Conservation (phyloP, 2,888 invertebrate genomes). For the Smittia aterrima region DNA sequence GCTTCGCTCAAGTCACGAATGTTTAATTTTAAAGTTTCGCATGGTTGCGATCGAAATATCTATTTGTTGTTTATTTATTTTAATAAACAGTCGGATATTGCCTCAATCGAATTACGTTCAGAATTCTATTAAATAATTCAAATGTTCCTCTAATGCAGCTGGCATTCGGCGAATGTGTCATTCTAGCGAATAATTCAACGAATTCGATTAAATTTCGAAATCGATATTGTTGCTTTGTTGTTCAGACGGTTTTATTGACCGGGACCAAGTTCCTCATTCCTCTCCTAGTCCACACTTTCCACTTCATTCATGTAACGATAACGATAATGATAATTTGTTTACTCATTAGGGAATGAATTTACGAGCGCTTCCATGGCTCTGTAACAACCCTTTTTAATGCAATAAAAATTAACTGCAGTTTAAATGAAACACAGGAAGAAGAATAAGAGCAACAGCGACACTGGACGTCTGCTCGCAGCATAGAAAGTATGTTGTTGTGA, state of each 20-base stretch:
- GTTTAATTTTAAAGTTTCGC: neutral
- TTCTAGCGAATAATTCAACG: too few species aligned
- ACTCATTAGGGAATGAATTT: conserved; percentile 25
- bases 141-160: too few species aligned
- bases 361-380: neutral
- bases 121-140: too few species aligned
- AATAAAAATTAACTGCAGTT: conserved; percentile 26
- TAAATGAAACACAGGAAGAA: neutral
- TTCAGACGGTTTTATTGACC: neutral
- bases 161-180: too few species aligned
- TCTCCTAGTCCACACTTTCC: neutral
- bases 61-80: neutral
- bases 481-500: neutral
- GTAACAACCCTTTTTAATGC: conserved; percentile 25
- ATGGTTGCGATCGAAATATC: neutral
- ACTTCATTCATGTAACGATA: conserved; percentile 6
- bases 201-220: neutral
- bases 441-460: neutral
- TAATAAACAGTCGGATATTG: too few species aligned
- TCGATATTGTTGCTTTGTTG: neutral
- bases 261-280: neutral
- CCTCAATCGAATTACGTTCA: too few species aligned
- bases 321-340: conserved; percentile 27
- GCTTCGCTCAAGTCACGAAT: neutral
- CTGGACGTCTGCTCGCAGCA: neutral